These are phyloP conservation scores for Drosophila suboccidentalis DNA, from an alignment of 2,888 invertebrate genomes.

Conservation along the genomic window DNA sequence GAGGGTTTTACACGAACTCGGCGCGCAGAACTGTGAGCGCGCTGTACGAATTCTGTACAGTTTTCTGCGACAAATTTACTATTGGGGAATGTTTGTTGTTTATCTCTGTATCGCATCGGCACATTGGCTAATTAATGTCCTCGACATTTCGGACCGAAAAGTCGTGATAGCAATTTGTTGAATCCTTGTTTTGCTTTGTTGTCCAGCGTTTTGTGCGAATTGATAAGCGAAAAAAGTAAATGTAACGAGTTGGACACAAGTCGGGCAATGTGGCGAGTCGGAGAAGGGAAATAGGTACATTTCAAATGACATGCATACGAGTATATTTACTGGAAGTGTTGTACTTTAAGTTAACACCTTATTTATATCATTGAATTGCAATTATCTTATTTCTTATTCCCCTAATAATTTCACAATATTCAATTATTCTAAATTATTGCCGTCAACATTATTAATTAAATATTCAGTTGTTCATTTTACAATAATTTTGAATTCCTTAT, in stretches of 20 bases:
- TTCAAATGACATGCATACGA: too few relatives aligned
- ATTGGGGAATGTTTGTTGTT: conserved; percentile 56
- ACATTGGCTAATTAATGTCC: conserved; percentile 65
- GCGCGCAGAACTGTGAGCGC: too few relatives aligned
- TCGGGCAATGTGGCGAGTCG: neutral
- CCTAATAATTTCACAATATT: too few relatives aligned
- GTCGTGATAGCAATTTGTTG: conserved; percentile 59
- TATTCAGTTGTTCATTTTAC: too few relatives aligned
- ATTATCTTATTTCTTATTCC: too few relatives aligned
- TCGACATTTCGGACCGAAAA: conserved; percentile 51
- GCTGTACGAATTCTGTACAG: too few relatives aligned
- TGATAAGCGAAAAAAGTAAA: conserved; percentile 30
- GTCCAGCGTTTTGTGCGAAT: conserved; percentile 18
- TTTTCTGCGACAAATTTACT: too few relatives aligned
- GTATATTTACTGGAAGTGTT: neutral
- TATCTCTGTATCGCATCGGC: conserved; percentile 54
- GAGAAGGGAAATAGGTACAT: neutral
- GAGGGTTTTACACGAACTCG: too few relatives aligned
- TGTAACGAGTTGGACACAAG: conserved; percentile 1
- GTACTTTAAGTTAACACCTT: too few relatives aligned
- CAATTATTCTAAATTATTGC: too few relatives aligned
- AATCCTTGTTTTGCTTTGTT: conserved; percentile 43
- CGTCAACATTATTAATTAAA: neutral
- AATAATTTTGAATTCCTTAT: too few relatives aligned
- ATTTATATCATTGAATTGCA: too few relatives aligned